Percentiles rank a stretch among this genome's conserved stretches.
These are phyloP conservation scores for Anabacerthia variegaticeps DNA, from an alignment of 2,797 vertebrate species.

Conservation along the genomic window DNA sequence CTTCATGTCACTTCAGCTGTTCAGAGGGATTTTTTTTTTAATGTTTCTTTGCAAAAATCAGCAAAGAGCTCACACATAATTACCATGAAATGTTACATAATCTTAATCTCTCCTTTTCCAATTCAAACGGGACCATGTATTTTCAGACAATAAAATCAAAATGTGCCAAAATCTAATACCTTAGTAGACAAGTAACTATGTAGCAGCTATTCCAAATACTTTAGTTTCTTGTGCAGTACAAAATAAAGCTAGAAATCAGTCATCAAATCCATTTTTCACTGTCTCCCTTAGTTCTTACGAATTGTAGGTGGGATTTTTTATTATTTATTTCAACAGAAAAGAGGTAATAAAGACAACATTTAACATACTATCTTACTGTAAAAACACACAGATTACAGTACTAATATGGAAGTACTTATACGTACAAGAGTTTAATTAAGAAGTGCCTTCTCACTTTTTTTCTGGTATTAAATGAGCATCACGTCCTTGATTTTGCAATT, in stretches of 20 bases:
- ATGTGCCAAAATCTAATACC: background rate
- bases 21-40: constrained; percentile 10
- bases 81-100: constrained; percentile 36
- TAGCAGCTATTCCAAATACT: background rate
- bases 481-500: background rate
- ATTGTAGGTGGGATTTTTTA: background rate
- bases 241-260: background rate
- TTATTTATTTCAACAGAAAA: background rate
- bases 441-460: background rate
- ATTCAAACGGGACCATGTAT: background rate
- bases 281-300: background rate
- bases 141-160: constrained; percentile 15
- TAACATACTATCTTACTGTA: background rate
- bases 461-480: background rate
- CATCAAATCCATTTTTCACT: background rate
- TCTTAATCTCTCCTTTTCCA: constrained; percentile 40
- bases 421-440: background rate
- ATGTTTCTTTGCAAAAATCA: constrained; percentile 63
- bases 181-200: background rate
- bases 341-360: background rate
- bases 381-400: background rate
- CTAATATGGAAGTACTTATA: background rate
- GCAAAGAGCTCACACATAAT: constrained; percentile 59
- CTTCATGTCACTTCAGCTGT: constrained; percentile 73
- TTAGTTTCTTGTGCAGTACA: background rate